phyloP scores from a whole-genome alignment of 2,113 vertebrate genomes.

The Felis catus region DNA sequence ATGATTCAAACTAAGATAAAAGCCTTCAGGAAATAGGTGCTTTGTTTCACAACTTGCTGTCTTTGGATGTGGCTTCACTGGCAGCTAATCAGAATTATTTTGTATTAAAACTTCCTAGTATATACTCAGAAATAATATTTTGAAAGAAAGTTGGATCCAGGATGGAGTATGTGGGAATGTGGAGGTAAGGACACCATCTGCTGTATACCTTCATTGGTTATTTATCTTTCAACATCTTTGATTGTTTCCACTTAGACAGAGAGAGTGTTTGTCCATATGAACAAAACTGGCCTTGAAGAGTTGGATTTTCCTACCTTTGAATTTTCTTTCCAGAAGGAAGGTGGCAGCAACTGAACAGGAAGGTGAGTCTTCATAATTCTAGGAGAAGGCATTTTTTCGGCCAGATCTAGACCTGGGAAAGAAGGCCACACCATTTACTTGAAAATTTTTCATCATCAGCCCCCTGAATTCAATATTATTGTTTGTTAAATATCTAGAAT shows the following conservation, averaged over 20 bases:
- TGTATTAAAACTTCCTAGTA: neutral
- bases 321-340: slow-evolving; percentile 86
- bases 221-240: neutral
- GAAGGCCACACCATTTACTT: neutral
- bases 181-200: fast-evolving
- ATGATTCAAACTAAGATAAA: neutral
- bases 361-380: slow-evolving; percentile 87
- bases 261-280: neutral
- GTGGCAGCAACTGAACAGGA: slow-evolving; percentile 83
- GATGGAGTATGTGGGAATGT: neutral
- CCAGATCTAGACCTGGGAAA: slow-evolving; percentile 82
- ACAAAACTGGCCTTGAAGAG: neutral
- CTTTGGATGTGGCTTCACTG: neutral
- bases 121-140: neutral
- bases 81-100: neutral
- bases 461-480: neutral
- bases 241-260: neutral
- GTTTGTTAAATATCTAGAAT: neutral
- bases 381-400: slow-evolving; percentile 84
- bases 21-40: neutral
- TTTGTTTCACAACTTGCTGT: neutral
- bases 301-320: slow-evolving; percentile 79
- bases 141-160: neutral
- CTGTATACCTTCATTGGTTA: neutral
- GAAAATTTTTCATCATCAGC: neutral